A percentile compares a stretch with the other conserved stretches of the same genome.
phyloP scores from a whole-genome alignment of 2,797 vertebrate species.

The Enoplosus armatus region DNA sequence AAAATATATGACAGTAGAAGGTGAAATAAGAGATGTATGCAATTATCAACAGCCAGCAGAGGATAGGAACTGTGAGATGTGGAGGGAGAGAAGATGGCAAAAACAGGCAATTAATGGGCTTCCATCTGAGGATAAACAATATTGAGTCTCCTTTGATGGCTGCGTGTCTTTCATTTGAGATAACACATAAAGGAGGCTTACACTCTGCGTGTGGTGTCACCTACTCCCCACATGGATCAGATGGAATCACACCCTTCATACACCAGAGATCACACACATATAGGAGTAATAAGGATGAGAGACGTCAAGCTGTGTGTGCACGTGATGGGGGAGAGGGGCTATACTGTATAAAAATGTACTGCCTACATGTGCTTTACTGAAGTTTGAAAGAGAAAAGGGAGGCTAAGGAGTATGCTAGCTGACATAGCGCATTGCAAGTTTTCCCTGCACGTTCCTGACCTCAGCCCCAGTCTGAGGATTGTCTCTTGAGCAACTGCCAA shows the following conservation, averaged over 20 bases:
- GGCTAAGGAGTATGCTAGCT: constrained; percentile 42
- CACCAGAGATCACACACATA: constrained; percentile 46
- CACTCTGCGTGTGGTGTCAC: constrained; percentile 31
- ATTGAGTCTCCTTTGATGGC: constrained; percentile 32
- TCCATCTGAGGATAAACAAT: constrained; percentile 28
- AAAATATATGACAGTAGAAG: constrained; percentile 11
- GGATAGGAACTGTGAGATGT: constrained; percentile 14
- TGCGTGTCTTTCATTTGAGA: constrained; percentile 47
- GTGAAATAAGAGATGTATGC: constrained; percentile 25
- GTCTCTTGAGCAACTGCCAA: constrained; percentile 70
- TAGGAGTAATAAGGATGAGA: constrained; percentile 39
- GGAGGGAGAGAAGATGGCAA: constrained; percentile 10
- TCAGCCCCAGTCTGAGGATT: constrained; percentile 69
- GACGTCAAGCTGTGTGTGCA: constrained; percentile 48
- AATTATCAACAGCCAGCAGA: constrained; percentile 32
- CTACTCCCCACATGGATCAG: constrained; percentile 29
- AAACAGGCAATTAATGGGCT: constrained; percentile 34
- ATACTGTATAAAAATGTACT: constrained; percentile 1
- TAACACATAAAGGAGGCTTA: constrained; percentile 17
- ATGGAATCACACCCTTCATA: constrained; percentile 52
- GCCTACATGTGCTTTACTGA: constrained; percentile 25
- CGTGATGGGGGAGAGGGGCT: neutral
- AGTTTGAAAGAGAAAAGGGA: constrained; percentile 38
- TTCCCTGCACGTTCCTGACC: constrained; percentile 72
- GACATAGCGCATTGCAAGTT: constrained; percentile 53